These are phyloP conservation scores for Boloria euphrosyne DNA, from an alignment of 2,888 invertebrate genomes.

Conservation along the genomic window DNA sequence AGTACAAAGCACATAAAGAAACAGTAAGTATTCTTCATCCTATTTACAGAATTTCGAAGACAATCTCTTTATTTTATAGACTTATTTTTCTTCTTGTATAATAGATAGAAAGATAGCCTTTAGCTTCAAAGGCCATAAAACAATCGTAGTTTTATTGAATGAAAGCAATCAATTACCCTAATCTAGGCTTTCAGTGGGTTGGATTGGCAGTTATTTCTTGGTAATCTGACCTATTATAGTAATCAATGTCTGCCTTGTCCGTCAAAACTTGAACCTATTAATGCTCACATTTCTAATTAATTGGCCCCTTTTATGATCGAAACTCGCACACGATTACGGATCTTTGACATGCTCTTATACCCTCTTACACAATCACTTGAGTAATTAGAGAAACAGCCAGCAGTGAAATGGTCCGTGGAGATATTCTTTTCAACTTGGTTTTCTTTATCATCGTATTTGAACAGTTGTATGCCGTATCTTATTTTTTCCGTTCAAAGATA, in stretches of 20 bases:
- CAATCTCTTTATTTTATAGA: too few relatives aligned
- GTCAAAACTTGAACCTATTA: constrained; percentile 29
- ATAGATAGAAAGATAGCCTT: too few relatives aligned
- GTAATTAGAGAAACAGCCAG: constrained; percentile 29
- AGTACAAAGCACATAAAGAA: too few relatives aligned
- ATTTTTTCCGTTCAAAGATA: constrained; percentile 3
- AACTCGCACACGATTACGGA: constrained; percentile 28
- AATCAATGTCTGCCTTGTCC: constrained; percentile 34
- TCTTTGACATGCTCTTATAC: constrained; percentile 31
- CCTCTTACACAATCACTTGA: constrained; percentile 22
- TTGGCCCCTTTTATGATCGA: constrained; percentile 41
- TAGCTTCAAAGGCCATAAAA: too few relatives aligned
- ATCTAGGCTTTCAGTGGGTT: constrained; percentile 20
- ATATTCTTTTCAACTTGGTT: constrained; percentile 15
- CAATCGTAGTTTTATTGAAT: constrained; percentile 1
- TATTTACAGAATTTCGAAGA: too few relatives aligned
- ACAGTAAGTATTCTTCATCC: too few relatives aligned
- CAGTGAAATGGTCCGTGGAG: constrained; percentile 12
- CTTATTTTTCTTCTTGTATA: too few relatives aligned
- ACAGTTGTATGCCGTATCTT: constrained; percentile 9
- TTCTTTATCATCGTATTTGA: constrained; percentile 16
- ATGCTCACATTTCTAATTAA: constrained; percentile 41
- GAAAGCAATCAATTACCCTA: constrained; percentile 17
- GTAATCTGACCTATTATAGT: constrained; percentile 21
- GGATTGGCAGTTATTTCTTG: constrained; percentile 18